Conservation (phyloP, 2,113 vertebrate genomes). For the Ardeotis arabs region DNA sequence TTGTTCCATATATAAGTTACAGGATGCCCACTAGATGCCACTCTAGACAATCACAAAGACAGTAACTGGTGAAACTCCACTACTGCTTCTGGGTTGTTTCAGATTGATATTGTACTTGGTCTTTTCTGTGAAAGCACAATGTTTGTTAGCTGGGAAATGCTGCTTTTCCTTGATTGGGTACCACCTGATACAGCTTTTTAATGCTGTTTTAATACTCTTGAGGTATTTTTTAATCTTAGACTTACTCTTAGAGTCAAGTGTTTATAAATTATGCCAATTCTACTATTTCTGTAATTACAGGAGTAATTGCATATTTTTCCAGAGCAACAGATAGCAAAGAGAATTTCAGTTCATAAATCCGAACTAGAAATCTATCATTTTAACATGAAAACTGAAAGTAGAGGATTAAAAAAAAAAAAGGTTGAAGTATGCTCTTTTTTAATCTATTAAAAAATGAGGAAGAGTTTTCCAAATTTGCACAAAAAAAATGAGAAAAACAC, state of each 20-base stretch:
- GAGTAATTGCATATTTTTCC: not conserved
- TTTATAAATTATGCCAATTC: not conserved
- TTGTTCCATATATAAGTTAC: not conserved
- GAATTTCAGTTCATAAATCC: not conserved
- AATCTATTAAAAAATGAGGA: not conserved
- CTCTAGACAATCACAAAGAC: not conserved
- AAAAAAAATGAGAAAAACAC: not conserved
- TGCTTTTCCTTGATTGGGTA: not conserved
- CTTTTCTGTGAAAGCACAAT: not conserved
- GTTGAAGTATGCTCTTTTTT: not conserved
- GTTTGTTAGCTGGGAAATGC: not conserved
- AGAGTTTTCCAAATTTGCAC: not conserved
- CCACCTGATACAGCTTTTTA: not conserved
- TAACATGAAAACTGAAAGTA: not conserved
- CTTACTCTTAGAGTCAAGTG: not conserved
- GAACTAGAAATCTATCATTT: not conserved
- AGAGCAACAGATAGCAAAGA: not conserved
- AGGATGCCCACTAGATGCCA: conserved; percentile 15
- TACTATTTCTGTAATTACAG: not conserved
- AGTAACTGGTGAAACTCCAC: not conserved
- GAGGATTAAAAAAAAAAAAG: not conserved
- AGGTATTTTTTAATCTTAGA: not conserved
- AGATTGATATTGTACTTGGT: not conserved
- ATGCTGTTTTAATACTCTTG: not conserved
- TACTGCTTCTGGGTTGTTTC: not conserved